Base-by-base conservation (phyloP, 2,888 invertebrate species). In the Xylocampa areola region DNA sequence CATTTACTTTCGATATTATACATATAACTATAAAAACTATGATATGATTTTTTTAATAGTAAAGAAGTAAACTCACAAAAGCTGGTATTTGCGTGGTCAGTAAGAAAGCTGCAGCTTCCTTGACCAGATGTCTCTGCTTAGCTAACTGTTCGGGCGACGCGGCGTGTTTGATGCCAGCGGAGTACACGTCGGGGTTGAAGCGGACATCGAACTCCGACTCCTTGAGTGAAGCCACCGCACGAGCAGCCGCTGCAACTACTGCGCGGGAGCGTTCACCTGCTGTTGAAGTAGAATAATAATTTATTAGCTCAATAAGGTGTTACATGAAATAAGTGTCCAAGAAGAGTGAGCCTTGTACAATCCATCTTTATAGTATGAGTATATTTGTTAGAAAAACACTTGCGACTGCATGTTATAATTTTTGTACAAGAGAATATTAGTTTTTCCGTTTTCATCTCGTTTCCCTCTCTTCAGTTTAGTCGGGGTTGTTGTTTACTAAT, bases 181-280 rank as follows among this genome's bases (percentile, higher is more conserved):
- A 99, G 92, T 97, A 99, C 62, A 99, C 98, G 92, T 99, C 99
- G 0, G 99, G 99, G 94, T 99, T 99, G 93, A 99, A 99, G 62
- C 98, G 96, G 68, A 99, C 97, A 87, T 98, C 98, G 90, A 99
- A 99, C 89, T 99, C 99, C 0, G 98, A 97, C 74, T 99, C 98
- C 87, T 98, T 98, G 4, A 99, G 95, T 0, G 99, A 99, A 0
- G 98, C 98, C 3, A 99, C 99, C 17, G 98, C 97, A 5, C 96
- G 94, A 5, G 98, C 98, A 2, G 99, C 99, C 61, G 97, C 96
- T 72, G 96, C 96, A 0, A 99, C 98, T 36, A 97, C 97, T 64
- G 97, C 97, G 73, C 96, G 97, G 11, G 97, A 97, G 68, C 96
- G 97, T 84, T 98, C 98, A 73, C 98, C 98, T 63, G 88, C 90